Evolutionary conservation across 2,797 vertebrate genomes (phyloP), one percentile per base, ranked within the genome.

Genomic region (Trematomus bernacchii): DNA sequence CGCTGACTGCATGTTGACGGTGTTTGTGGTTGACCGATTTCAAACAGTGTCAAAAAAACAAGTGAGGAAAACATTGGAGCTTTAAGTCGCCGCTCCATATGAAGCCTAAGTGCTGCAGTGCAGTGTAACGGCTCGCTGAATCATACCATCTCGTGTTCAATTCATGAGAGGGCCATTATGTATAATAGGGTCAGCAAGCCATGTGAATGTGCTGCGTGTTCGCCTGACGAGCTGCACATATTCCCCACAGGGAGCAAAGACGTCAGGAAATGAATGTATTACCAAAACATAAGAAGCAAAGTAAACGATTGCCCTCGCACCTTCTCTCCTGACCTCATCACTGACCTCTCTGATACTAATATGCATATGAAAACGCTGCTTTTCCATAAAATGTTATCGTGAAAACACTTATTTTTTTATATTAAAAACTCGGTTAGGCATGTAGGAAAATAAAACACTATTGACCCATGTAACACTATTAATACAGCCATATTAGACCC

Each of bases 101-200:
- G 84, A 79, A 71, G 61, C 63, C 21, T 75, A 72, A 87, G 91
- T 73, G 83, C 84, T 59, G 76, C 3, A 3, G 57, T 44, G 85
- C 76, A 33, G 54, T 2, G 78, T 19, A 13, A 66, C 51, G 72
- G 79, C 76, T 75, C 73, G 42, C 80, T 91, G 85, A 91, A 85
- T 90, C 89, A 85, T 72, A 83, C 80, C 83, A 73, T 81, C 87
- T 87, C 76, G 19, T 89, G 84, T 89, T 91, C 68, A 86, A 91
- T 89, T 91, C 88, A 89, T 89, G 85, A 91, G 87, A 82, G 82
- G 77, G 66, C 83, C 85, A 77, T 90, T 86, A 89, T 77, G 84
- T 77, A 88, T 76, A 76, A 85, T 86, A 82, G 84, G 87, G 89
- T 91, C 89, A 92, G 83, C 66, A 85, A 84, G 78, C 66, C 89